A percentile compares a stretch with the other conserved stretches of the same genome.
These are phyloP conservation scores for Caenorhabditis brenneri DNA, from an alignment of 1,140 invertebrate genomes.

Conservation along the genomic window DNA sequence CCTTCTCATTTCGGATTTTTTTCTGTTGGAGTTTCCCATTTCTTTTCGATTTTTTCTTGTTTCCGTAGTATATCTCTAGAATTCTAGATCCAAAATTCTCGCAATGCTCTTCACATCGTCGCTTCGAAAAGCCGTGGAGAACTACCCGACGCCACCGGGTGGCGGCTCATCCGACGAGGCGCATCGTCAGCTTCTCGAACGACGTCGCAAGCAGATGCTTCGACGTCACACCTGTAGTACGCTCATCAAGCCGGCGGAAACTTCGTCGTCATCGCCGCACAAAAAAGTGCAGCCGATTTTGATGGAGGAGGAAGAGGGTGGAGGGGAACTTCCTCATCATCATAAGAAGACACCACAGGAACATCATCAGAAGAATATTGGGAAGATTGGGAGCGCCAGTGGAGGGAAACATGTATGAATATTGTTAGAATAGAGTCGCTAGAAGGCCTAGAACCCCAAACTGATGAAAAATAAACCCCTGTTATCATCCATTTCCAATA, in stretches of 20 bases:
- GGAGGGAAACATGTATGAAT: background rate
- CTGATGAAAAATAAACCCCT: background rate
- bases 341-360: background rate
- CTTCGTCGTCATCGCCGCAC: background rate
- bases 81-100: slow-evolving; percentile 39
- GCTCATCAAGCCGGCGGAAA: slow-evolving; percentile 32
- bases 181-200: slow-evolving; percentile 59
- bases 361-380: background rate
- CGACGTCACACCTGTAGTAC: slow-evolving; percentile 65
- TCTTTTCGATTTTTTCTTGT: background rate
- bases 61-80: slow-evolving; percentile 1
- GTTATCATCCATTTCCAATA: too few species aligned
- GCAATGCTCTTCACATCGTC: slow-evolving; percentile 66
- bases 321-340: background rate
- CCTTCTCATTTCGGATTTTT: too few species aligned
- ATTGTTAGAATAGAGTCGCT: background rate
- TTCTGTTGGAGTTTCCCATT: background rate
- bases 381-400: background rate
- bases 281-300: background rate
- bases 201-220: slow-evolving; percentile 61
- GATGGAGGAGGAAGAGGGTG: background rate
- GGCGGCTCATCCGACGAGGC: slow-evolving; percentile 49
- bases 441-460: background rate
- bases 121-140: slow-evolving; percentile 66
- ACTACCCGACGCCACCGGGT: slow-evolving; percentile 45